These are phyloP conservation scores for Platycercus adscitus DNA, from an alignment of 2,113 vertebrate species.

Conservation along the genomic window DNA sequence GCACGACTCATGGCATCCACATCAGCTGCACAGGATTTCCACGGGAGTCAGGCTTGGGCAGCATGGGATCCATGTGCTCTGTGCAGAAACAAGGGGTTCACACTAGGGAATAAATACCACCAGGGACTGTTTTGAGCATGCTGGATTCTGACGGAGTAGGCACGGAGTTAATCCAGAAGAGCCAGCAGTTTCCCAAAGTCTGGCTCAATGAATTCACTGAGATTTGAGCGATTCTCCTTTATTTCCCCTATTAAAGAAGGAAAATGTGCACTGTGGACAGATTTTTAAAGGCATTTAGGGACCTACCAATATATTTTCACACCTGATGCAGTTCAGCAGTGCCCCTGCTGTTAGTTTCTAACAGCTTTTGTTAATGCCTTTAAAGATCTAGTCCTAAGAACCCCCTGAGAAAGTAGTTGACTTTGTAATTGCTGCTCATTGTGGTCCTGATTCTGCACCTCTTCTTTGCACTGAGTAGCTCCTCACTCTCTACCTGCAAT, in stretches of 20 bases:
- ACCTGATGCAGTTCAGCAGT: not conserved
- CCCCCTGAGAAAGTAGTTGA: not conserved
- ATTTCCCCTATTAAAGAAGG: not conserved
- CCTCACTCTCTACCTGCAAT: not conserved
- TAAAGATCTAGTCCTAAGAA: not conserved
- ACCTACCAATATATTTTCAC: not conserved
- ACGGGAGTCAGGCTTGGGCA: not conserved
- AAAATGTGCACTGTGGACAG: not conserved
- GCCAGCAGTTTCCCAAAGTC: not conserved
- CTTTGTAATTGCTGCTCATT: conserved; percentile 48
- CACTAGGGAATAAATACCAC: not conserved
- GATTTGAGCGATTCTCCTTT: not conserved
- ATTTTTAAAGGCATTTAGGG: conserved; percentile 1
- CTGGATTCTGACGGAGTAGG: not conserved
- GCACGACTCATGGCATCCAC: not conserved
- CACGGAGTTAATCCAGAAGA: not conserved
- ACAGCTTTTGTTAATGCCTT: not conserved
- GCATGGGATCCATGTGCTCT: not conserved
- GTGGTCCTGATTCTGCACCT: not conserved
- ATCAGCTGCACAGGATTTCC: not conserved
- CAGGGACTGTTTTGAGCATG: not conserved
- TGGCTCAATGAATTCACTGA: not conserved
- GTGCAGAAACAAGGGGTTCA: not conserved
- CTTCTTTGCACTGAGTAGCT: not conserved
- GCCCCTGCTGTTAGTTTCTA: not conserved